phyloP scores from a whole-genome alignment of 2,797 vertebrate genomes.

The Sebastes iracundus region DNA sequence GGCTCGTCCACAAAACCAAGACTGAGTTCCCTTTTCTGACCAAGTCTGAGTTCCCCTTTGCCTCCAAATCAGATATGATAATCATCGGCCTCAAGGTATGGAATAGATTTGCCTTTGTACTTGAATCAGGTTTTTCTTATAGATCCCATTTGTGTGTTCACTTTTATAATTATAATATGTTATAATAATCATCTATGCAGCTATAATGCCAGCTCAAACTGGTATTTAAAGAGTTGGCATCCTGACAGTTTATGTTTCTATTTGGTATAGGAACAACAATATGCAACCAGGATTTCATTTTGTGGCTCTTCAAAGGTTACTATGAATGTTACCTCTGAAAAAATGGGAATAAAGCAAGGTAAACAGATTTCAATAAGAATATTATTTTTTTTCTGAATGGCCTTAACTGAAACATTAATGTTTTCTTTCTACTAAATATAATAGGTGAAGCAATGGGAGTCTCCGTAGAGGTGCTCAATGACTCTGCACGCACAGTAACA shows the following conservation, averaged over 20 bases:
- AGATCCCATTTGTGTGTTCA: background rate
- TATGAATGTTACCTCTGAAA: constrained; percentile 73
- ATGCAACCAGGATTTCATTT: constrained; percentile 71
- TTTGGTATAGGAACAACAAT: constrained; percentile 74
- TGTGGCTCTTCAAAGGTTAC: constrained; percentile 73
- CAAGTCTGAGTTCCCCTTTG: constrained; percentile 77
- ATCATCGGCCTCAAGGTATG: constrained; percentile 74
- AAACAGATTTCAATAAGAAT: background rate
- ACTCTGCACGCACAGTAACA: constrained; percentile 49
- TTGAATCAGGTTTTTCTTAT: background rate
- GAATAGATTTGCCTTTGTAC: background rate
- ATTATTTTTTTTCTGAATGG: background rate
- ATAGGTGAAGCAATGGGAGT: constrained; percentile 70
- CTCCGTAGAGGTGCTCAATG: constrained; percentile 66
- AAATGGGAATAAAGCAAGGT: constrained; percentile 80
- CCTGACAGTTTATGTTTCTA: background rate
- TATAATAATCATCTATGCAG: background rate
- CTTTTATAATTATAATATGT: background rate
- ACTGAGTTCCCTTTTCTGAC: constrained; percentile 72
- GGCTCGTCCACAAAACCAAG: constrained; percentile 76
- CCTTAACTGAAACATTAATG: background rate
- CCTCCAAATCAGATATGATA: constrained; percentile 74
- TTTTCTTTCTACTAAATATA: background rate
- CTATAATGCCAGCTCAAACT: background rate
- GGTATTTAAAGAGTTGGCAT: background rate